Conservation (phyloP, 1,140 invertebrate genomes). For the Drosophila baimaii region DNA sequence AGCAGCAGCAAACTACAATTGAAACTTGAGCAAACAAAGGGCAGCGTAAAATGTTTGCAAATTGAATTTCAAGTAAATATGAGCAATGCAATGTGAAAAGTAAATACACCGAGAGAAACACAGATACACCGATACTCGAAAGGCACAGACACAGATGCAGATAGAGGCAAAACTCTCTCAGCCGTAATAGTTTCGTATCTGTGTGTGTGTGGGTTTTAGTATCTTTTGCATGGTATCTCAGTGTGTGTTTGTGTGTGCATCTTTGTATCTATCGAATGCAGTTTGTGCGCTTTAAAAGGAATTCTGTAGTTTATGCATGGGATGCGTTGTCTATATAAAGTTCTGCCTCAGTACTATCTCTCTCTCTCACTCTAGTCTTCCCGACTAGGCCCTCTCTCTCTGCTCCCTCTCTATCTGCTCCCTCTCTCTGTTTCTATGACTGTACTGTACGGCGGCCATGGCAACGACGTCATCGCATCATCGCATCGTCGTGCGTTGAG, state of each 20-base stretch:
- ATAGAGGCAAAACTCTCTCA: conserved; percentile 29
- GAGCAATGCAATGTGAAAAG: conserved; percentile 57
- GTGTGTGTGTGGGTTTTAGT: conserved; percentile 13
- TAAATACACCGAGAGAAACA: conserved; percentile 41
- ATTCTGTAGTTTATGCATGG: conserved; percentile 80
- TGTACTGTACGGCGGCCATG: conserved; percentile 65
- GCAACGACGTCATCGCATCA: conserved; percentile 74
- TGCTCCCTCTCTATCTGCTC: not conserved
- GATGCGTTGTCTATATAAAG: conserved; percentile 68
- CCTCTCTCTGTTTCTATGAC: conserved; percentile 60
- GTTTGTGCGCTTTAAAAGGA: conserved; percentile 78
- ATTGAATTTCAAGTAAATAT: conserved; percentile 73
- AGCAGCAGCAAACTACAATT: conserved; percentile 48
- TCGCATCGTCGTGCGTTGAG: conserved; percentile 50
- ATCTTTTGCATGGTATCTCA: conserved; percentile 11
- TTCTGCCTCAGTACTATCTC: conserved; percentile 19
- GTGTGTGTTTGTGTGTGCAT: conserved; percentile 33
- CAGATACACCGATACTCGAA: conserved; percentile 17
- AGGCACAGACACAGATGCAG: conserved; percentile 1
- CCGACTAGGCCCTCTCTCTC: conserved; percentile 7
- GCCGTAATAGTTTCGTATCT: conserved; percentile 11
- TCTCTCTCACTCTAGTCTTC: conserved; percentile 10
- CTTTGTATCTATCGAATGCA: conserved; percentile 80
- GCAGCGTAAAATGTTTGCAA: conserved; percentile 65
- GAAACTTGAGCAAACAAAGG: conserved; percentile 71